Conservation (phyloP, 1,140 invertebrate genomes). For the Dufourea novaeangliae region DNA sequence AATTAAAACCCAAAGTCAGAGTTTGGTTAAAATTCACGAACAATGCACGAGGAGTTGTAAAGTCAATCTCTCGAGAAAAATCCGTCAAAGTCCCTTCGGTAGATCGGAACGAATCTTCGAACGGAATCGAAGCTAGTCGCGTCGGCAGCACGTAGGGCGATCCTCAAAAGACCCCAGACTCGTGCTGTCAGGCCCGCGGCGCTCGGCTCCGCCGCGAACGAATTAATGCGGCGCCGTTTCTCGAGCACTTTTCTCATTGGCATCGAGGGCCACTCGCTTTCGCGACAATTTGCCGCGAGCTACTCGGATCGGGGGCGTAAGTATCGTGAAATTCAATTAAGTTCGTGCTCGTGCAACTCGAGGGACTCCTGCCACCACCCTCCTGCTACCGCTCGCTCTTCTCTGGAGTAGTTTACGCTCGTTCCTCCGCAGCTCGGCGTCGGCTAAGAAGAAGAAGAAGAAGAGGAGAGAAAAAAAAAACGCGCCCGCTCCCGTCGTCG, state of each 20-base stretch:
- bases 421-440: not conserved
- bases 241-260: conserved; percentile 49
- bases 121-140: not conserved
- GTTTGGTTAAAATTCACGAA: too few species aligned
- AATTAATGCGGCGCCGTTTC: conserved; percentile 55
- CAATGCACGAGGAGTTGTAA: too few species aligned
- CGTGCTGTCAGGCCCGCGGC: conserved; percentile 5
- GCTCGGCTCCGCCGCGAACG: conserved; percentile 26
- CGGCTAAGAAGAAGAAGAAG: not conserved
- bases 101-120: not conserved
- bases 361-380: not conserved
- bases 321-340: conserved; percentile 66
- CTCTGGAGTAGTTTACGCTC: not conserved
- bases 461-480: not conserved
- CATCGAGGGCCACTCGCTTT: conserved; percentile 48
- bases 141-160: not conserved
- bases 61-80: too few species aligned
- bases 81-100: too few species aligned
- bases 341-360: conserved; percentile 40
- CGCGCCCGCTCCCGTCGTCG: not conserved
- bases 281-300: conserved; percentile 61
- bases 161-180: not conserved
- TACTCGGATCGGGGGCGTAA: conserved; percentile 54
- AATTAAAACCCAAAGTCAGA: too few species aligned
- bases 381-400: not conserved